A percentile compares a stretch with the other conserved stretches of the same genome.
These are phyloP conservation scores for Drosophila varians DNA, from an alignment of 1,140 invertebrate species.

Conservation along the genomic window DNA sequence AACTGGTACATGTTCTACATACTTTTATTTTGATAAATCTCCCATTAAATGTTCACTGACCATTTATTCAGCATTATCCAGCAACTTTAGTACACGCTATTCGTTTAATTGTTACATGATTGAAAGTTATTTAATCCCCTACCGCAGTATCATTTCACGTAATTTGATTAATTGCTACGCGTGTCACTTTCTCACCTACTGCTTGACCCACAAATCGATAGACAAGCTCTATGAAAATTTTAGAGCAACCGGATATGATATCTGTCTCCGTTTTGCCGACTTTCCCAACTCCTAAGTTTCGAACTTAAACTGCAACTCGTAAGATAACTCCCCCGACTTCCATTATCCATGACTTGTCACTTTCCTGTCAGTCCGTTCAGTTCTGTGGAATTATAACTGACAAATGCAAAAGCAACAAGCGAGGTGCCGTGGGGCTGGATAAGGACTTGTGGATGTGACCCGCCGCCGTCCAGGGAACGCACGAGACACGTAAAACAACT, in stretches of 20 bases:
- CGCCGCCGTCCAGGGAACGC: conserved; percentile 5
- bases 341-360: conserved; percentile 17
- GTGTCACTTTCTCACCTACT: neutral
- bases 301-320: conserved; percentile 25
- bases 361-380: conserved; percentile 12
- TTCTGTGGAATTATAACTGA: conserved; percentile 56
- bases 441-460: conserved; percentile 1
- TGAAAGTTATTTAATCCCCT: neutral
- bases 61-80: no score
- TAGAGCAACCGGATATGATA: neutral
- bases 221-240: neutral
- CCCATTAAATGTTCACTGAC: neutral
- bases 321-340: conserved; percentile 11
- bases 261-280: neutral
- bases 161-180: neutral
- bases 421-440: neutral
- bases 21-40: neutral
- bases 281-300: conserved; percentile 5
- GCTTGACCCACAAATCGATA: neutral
- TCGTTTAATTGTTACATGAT: neutral
- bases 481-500: conserved; percentile 50
- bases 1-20: neutral
- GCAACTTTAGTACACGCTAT: neutral
- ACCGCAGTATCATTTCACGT: neutral
- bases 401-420: conserved; percentile 34